Evolutionary conservation across 2,797 vertebrate species (phyloP), one percentile per base, ranked within the genome.

Genomic region (Sphenodon punctatus): DNA sequence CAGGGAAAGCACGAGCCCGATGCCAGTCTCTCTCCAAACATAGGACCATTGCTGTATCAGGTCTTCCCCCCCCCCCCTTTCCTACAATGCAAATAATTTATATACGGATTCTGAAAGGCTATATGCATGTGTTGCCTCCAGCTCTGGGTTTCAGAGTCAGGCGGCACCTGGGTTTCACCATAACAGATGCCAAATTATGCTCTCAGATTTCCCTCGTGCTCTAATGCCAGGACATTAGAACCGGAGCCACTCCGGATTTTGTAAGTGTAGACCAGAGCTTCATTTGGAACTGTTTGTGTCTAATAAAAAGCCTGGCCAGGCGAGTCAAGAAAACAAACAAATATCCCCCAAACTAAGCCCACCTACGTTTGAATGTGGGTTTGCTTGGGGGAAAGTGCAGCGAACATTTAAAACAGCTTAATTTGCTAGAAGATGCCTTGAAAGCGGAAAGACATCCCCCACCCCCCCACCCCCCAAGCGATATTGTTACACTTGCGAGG

Each of bases 61-160:
- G 2, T 25, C 12, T 5, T 22, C 53, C 5, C 32, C 56, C 22
- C 53, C 30, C 34, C 34, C 23, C 17, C 7, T n/a, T n/a, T 16
- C 11, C 20, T 27, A 5, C n/a, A 1, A 0, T 2, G 5, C 48
- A 48, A 23, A 48, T 48, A 6, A 7, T 51, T 27, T 27, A 13
- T 15, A 27, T 51, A 27, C 14, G 17, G 36, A 42, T 63, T 48
- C 43, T 17, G 48, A 4, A 36, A 36, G 16, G 1, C 39, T 17
- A 69, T 34, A 23, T 2, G 49, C n/a, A 49, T 77, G 22, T 0
- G 3, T 0, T 1, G 27, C 4, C 4, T 61, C 34, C 48, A 3
- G 32, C 5, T 27, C 10, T 4, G 19, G 38, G 5, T 0, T 15
- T 4, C 63, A 36, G 36, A 34, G 36, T 36, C 36, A 36, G 34